These are phyloP conservation scores for Melanotaenia parkinsoni DNA, from an alignment of 2,797 vertebrate species.

Conservation along the genomic window DNA sequence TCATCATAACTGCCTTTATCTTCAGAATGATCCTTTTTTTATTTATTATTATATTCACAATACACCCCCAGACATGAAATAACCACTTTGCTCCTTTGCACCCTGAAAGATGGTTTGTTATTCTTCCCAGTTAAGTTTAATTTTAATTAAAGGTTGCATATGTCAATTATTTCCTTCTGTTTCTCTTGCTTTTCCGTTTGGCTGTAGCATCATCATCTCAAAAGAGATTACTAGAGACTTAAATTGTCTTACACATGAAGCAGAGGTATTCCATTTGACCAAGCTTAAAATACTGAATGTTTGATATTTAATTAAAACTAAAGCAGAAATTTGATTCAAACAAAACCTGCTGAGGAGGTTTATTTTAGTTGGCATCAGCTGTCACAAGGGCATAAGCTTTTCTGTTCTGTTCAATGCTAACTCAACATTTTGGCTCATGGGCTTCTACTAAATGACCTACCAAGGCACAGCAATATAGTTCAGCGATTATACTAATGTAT, in stretches of 20 bases:
- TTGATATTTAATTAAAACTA: conserved; percentile 14
- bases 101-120: background rate
- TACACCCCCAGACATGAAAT: background rate
- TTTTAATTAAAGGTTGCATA: conserved; percentile 11
- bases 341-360: conserved; percentile 5
- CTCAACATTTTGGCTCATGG: conserved; percentile 4
- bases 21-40: conserved; percentile 1
- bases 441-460: conserved; percentile 1
- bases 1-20: conserved; percentile 1
- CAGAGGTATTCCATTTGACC: conserved; percentile 7
- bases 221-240: conserved; percentile 3
- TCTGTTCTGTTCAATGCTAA: conserved; percentile 16
- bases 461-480: background rate
- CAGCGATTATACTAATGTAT: conserved; percentile 13
- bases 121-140: conserved; percentile 2
- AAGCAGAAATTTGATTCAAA: background rate
- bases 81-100: background rate
- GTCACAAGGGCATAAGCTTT: conserved; percentile 6
- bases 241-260: background rate
- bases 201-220: background rate
- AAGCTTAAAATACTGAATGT: background rate
- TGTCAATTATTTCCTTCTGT: conserved; percentile 8
- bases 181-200: background rate
- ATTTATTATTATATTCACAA: background rate
- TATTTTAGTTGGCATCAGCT: conserved; percentile 16